A percentile compares a stretch with the other conserved stretches of the same genome.
Evolutionary conservation across 2,888 invertebrate genomes (phyloP).

Genomic region (Diarsia brunnea): DNA sequence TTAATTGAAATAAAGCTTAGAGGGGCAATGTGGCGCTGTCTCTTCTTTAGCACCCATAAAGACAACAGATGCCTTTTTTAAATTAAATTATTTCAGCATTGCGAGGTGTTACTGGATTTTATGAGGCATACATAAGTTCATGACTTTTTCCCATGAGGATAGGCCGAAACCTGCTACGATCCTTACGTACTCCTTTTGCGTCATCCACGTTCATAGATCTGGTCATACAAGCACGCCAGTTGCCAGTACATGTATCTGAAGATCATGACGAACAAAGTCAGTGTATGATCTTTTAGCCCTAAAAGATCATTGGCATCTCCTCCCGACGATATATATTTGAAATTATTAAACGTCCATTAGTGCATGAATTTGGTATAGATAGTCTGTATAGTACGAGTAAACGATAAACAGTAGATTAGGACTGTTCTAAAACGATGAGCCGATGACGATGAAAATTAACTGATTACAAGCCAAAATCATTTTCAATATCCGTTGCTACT

Average conservation of each 20-base stretch:
- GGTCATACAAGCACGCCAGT: no score
- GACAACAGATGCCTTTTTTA: constrained; percentile 24
- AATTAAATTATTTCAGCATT: constrained; percentile 30
- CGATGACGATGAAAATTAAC: constrained; percentile 24
- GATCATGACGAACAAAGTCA: no score
- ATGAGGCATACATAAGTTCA: neutral
- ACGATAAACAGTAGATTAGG: neutral
- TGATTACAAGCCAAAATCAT: constrained; percentile 15
- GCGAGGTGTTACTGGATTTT: constrained; percentile 10
- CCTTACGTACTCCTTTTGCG: no score
- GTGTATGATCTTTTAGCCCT: no score
- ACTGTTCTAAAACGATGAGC: neutral
- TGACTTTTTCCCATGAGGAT: no score
- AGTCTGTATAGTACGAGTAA: neutral
- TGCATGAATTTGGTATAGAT: neutral
- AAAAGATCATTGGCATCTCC: no score
- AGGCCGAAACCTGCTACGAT: no score
- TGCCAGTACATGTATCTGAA: no score
- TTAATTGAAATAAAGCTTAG: constrained; percentile 49
- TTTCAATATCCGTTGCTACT: constrained; percentile 19
- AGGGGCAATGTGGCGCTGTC: constrained; percentile 27
- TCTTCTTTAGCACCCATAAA: constrained; percentile 32
- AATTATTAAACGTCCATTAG: neutral
- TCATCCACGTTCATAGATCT: no score
- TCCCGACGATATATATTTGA: no score